phyloP scores from a whole-genome alignment of 2,888 invertebrate genomes.

The Loripinus fragilis region DNA sequence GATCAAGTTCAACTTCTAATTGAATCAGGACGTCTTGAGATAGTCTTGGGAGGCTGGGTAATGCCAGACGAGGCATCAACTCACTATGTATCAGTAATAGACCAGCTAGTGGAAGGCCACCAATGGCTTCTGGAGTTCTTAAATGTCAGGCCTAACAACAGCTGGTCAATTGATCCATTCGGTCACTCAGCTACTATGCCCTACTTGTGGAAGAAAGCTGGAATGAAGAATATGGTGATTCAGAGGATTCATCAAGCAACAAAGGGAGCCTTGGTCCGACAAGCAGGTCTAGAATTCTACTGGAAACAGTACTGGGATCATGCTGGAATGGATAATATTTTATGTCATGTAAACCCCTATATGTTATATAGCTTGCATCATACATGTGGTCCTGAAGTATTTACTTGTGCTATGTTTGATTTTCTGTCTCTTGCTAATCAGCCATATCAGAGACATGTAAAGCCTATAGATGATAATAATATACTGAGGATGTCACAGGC shows the following conservation, averaged over 20 bases:
- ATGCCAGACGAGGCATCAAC: conserved; percentile 82
- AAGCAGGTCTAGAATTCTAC: conserved; percentile 92
- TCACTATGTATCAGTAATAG: conserved; percentile 79
- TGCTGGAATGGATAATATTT: conserved; percentile 85
- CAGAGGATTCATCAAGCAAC: conserved; percentile 88
- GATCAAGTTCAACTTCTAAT: conserved; percentile 75
- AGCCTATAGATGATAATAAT: conserved; percentile 93
- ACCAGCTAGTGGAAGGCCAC: conserved; percentile 82
- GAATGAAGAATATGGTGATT: conserved; percentile 81
- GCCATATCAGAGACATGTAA: conserved; percentile 91
- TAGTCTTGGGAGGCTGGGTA: conserved; percentile 82
- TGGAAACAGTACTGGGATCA: conserved; percentile 92
- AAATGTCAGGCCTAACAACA: conserved; percentile 84
- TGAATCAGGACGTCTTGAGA: conserved; percentile 79
- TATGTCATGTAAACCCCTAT: conserved; percentile 97
- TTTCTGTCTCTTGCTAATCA: conserved; percentile 94
- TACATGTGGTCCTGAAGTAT: conserved; percentile 97
- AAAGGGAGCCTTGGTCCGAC: conserved; percentile 91
- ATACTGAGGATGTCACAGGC: conserved; percentile 92
- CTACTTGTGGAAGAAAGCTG: conserved; percentile 80
- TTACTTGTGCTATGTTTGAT: conserved; percentile 85
- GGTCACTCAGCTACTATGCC: conserved; percentile 82
- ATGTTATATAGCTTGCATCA: conserved; percentile 98
- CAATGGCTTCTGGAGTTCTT: conserved; percentile 80
- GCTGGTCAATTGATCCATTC: conserved; percentile 83